Base-by-base conservation (phyloP, 2,888 invertebrate species). In the Ophonus ardosiacus region DNA sequence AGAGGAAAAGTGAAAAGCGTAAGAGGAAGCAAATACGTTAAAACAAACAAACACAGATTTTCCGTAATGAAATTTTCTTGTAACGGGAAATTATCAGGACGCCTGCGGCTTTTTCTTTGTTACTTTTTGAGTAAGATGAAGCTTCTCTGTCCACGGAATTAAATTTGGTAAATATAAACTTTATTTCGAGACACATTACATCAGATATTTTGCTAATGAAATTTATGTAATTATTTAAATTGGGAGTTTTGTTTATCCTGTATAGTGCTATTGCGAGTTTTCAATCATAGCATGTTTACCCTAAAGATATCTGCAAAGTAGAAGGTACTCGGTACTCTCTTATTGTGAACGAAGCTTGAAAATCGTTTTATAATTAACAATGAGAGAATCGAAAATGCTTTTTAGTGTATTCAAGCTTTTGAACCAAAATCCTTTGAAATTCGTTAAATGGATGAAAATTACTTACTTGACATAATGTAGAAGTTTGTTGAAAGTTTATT, bases 61-160 rank as follows among this genome's bases (percentile, higher is more conserved):
- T 56, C 57, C 71, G 74, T 82, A 82, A 82, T 82, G 82, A 82
- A 74, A 74, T 56, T 82, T 82, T 74, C 82, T 82, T 82, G 82
- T 82, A 56, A 74, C 82, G 82, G 74, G 38, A 82, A 82, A 74
- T 57, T 71, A 82, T 82, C 74, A 82, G 63, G 68, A 40, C 56
- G 68, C 51, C 65, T 43, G 40, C 40, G 43, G 65, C 68, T 81
- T 81, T 68, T 81, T 81, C 71, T 74, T 74, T 80, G 80, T 80
- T 80, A 80, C 59, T 63, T 80, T 80, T 80, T 61, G 63, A 80
- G 80, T 80, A 80, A 80, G 80, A 80, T 80, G 43, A 63, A 61
- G 63, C 63, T 63, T 31, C 68, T 68, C 38, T 68, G 31, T 40
- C 15, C 7, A 2, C 31, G 38, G 68, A 68, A 68, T 68, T 68